Evolutionary conservation across 2,888 invertebrate species (phyloP), one percentile per base, ranked within the genome.

Genomic region (Nymphalis polychloros): DNA sequence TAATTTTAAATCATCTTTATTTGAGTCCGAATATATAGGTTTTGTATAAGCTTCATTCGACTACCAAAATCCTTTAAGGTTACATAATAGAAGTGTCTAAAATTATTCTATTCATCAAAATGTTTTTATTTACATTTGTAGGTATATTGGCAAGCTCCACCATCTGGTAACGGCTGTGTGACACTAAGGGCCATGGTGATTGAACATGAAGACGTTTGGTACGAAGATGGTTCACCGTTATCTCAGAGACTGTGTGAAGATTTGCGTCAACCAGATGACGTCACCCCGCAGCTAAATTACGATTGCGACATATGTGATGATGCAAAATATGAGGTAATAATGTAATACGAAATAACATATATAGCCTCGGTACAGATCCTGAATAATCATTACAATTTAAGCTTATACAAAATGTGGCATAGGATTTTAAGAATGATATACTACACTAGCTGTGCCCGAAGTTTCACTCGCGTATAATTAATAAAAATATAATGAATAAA

Each of bases 101-200:
- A 13, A 4, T 50, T 50, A 7, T 19, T 19, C 2, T 50, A 19
- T 50, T 50, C 27, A 27, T 27, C 23, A 27, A 50, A 50, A 1
- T 19, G 50, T 6, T 50, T 50, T 8, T 31, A 31, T 31, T 19
- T 8, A n/a, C 10, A 50, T 50, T 10, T 63, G 4, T 47, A 92
- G 92, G 86, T 90, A 0, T 88, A 89, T 70, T 92, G 92, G 92
- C 87, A 87, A 83, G 90, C 92, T 10, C 92, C 92, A 4, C 73
- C 81, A 0, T 84, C 90, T 0, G 89, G 87, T 0, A 88, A 83
- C 47, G 92, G 91, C 0, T 92, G 92, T 59, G 87, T 92, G 0
- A 89, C 87, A 2, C 73, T 92, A 1, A 83, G 90, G 2, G 89
- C 90, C 0, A 90, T 91, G 90, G 91, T 92, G 16, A 84, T 84